phyloP scores from a whole-genome alignment of 2,888 invertebrate genomes.

The Agrypnus murinus region DNA sequence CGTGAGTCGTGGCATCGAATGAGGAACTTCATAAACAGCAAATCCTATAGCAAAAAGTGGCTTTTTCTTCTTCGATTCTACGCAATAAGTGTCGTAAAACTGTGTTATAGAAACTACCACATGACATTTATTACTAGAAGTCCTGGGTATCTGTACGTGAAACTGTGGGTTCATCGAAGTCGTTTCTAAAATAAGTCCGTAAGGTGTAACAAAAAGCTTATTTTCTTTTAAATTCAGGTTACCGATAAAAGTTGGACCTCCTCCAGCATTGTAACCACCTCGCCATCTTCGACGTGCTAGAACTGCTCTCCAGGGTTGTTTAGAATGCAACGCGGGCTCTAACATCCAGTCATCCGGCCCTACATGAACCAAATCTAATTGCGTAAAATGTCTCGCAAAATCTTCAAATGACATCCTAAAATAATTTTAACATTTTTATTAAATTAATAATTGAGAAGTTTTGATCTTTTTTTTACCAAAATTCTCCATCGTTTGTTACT shows the following conservation, averaged over 20 bases:
- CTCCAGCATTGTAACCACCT: conserved; percentile 82
- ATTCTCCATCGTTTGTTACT: conserved; percentile 80
- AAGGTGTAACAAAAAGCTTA: conserved; percentile 8
- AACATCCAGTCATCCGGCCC: conserved; percentile 86
- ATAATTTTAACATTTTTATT: background rate
- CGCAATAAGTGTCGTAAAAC: conserved; percentile 74
- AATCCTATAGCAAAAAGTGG: conserved; percentile 79
- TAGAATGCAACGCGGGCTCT: conserved; percentile 79
- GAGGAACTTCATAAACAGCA: conserved; percentile 81
- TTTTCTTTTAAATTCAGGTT: conserved; percentile 40
- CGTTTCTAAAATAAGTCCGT: conserved; percentile 72
- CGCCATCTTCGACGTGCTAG: conserved; percentile 81
- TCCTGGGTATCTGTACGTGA: conserved; percentile 80
- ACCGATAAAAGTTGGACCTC: conserved; percentile 77
- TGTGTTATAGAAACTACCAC: conserved; percentile 83
- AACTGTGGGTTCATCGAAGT: conserved; percentile 83
- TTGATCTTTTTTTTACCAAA: conserved; percentile 72
- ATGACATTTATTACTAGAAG: conserved; percentile 79
- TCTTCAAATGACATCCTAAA: conserved; percentile 82
- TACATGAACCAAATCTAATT: conserved; percentile 82
- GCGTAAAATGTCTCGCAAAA: conserved; percentile 79
- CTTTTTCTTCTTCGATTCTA: conserved; percentile 72
- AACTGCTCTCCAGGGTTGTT: conserved; percentile 83
- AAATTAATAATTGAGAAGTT: background rate
- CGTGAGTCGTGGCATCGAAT: conserved; percentile 76